Conservation (phyloP, 2,797 vertebrate species). For the Alauda arvensis region DNA sequence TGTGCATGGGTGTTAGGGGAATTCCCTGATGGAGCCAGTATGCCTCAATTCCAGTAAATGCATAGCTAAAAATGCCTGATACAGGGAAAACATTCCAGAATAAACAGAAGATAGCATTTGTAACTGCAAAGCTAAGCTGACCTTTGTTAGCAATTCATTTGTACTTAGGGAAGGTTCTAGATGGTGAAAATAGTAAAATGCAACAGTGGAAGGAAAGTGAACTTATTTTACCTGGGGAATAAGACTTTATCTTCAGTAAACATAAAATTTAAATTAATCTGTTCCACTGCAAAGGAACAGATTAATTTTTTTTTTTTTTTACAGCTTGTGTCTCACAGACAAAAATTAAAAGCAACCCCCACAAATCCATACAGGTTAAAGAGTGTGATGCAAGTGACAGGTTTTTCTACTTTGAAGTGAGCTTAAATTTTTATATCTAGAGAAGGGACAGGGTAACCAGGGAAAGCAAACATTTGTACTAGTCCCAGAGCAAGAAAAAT, state of each 20-base stretch:
- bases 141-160: neutral
- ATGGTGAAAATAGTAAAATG: neutral
- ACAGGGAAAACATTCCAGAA: constrained; percentile 3
- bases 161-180: neutral
- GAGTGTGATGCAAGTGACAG: neutral
- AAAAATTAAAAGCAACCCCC: neutral
- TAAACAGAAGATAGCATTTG: constrained; percentile 34
- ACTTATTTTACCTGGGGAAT: neutral
- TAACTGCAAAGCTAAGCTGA: neutral
- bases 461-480: neutral
- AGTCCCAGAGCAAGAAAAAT: neutral
- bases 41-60: constrained; percentile 39
- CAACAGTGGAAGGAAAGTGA: neutral
- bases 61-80: constrained; percentile 12
- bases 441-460: neutral
- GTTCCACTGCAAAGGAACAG: neutral
- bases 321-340: neutral
- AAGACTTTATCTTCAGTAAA: neutral
- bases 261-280: neutral
- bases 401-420: neutral
- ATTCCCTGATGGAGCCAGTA: neutral
- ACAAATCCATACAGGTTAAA: neutral
- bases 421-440: neutral
- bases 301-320: neutral
- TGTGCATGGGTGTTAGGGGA: neutral